A percentile compares a stretch with the other conserved stretches of the same genome.
phyloP scores from a whole-genome alignment of 2,113 vertebrate genomes.

The Toxotes chatareus region DNA sequence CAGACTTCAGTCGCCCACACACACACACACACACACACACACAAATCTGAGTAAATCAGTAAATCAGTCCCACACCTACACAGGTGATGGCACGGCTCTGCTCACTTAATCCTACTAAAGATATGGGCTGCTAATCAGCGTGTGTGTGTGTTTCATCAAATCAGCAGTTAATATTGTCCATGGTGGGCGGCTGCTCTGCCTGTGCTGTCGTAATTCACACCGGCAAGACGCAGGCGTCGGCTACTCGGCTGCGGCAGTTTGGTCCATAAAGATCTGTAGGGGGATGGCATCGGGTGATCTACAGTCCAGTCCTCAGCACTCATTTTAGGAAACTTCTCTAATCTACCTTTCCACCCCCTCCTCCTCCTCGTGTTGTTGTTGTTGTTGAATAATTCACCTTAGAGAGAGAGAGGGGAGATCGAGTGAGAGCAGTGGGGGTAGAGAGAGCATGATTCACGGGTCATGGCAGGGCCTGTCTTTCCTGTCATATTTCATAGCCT shows the following conservation, averaged over 20 bases:
- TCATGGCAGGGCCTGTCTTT: conserved; percentile 63
- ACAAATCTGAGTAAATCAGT: conserved; percentile 56
- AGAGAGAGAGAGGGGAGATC: neutral
- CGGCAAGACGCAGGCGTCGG: conserved; percentile 22
- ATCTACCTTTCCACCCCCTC: conserved; percentile 41
- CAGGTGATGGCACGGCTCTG: conserved; percentile 48
- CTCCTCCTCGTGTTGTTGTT: conserved; percentile 16
- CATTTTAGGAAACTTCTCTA: conserved; percentile 67
- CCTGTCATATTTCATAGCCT: conserved; percentile 68
- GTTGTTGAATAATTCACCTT: conserved; percentile 71
- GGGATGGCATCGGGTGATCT: conserved; percentile 37
- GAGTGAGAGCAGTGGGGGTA: conserved; percentile 22
- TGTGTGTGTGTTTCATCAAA: conserved; percentile 62
- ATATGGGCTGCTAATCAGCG: conserved; percentile 64
- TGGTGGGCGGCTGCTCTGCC: conserved; percentile 60
- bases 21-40: neutral
- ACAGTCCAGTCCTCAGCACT: conserved; percentile 41
- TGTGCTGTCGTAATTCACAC: conserved; percentile 63
- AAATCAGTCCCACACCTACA: conserved; percentile 65
- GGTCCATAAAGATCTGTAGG: conserved; percentile 46
- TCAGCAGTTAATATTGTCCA: conserved; percentile 72
- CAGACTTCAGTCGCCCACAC: conserved; percentile 20
- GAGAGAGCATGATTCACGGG: conserved; percentile 69
- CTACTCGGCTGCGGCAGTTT: conserved; percentile 44
- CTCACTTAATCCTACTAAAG: conserved; percentile 65